Base-by-base conservation (phyloP, 2,797 vertebrate genomes). In the Thunnus albacares region DNA sequence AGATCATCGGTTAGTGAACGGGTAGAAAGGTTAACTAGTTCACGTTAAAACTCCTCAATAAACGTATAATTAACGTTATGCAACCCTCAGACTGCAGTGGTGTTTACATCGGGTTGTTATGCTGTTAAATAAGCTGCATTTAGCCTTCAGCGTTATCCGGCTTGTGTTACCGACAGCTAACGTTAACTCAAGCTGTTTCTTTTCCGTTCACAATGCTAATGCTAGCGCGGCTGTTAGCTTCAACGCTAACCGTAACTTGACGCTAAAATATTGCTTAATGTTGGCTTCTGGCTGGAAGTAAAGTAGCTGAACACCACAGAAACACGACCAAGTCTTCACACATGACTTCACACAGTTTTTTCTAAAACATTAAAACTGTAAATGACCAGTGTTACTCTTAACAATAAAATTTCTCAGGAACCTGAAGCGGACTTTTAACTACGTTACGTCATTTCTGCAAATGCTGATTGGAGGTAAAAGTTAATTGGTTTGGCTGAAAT, bases 1-100 rank as follows among this genome's bases (percentile, higher is more conserved):
- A 91, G 85, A 79, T 83, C 52, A 35, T 0, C 43, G 80, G 57
- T 20, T 33, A 18, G 20, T 60, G 1, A 59, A 38, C 60, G 15
- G 66, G 30, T 52, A 17, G 13, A 30, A 28, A 3, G 14, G 20
- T 57, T 22, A 67, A 55, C 22, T 51, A 2, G 17, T 30, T 30
- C 17, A 22, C 13, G 13, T 43, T 38, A 38, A 38, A 60, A 4
- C 20, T 1, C 3, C 0, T 0, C 0, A 0, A 7, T 3, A 52
- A 26, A 33, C 13, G 5, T 9, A 4, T 0, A 7, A 0, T 14
- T 22, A 5, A 12, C 11, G 33, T 1, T 4, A 4, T 1, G 0
- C 1, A 11, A 1, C 2, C 7, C n/a, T 4, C 5, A 4, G 14
- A 7, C 10, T 18, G 3, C 17, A 0, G 0, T 28, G 24, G 2